Evolutionary conservation across 2,888 invertebrate species (phyloP).

Genomic region (Tineola bisselliella): DNA sequence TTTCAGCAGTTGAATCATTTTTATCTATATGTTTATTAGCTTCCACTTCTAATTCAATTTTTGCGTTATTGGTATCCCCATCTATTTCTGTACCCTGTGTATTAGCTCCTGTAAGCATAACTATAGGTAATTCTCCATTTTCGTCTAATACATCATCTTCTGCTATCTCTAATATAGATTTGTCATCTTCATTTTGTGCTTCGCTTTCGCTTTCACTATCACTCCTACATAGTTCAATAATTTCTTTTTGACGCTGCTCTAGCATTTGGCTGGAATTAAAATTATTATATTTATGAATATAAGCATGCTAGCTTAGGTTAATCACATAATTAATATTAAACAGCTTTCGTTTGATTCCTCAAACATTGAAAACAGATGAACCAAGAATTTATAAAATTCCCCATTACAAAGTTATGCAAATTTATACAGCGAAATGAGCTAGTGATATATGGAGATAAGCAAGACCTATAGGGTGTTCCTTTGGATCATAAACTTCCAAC

Average conservation of each 20-base stretch:
- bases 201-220: conserved; percentile 65
- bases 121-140: background rate
- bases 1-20: background rate
- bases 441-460: too few species aligned
- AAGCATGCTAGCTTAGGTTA: too few species aligned
- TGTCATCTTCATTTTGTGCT: conserved; percentile 13
- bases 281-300: conserved; percentile 15
- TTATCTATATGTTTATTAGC: background rate
- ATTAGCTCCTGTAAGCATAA: background rate
- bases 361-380: too few species aligned
- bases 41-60: background rate
- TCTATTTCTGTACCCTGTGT: background rate
- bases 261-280: conserved; percentile 66
- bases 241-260: conserved; percentile 78
- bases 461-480: too few species aligned
- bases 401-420: too few species aligned
- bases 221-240: conserved; percentile 79
- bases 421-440: too few species aligned
- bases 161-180: conserved; percentile 9
- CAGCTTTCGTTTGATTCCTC: too few species aligned
- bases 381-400: too few species aligned
- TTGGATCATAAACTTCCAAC: too few species aligned
- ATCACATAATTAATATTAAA: too few species aligned
- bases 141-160: background rate
- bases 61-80: background rate